phyloP scores from a whole-genome alignment of 2,888 invertebrate species.

The Drosophila meridionalis region DNA sequence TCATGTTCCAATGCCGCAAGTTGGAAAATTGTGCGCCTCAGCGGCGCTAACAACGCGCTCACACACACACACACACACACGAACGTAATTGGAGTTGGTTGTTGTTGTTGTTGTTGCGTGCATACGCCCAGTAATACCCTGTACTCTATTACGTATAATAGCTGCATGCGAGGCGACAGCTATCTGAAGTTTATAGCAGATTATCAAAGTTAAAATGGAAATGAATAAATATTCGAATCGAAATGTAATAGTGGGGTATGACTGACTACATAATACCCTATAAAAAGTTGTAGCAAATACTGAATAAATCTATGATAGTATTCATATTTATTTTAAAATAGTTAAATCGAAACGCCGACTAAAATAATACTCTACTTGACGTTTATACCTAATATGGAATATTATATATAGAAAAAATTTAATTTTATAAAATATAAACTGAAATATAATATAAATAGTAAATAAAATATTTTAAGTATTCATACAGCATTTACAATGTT shows the following conservation, averaged over 20 bases:
- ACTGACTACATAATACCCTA: not conserved
- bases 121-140: constrained; percentile 30
- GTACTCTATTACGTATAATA: constrained; percentile 8
- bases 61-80: constrained; percentile 32
- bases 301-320: too few relatives aligned
- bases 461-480: too few relatives aligned
- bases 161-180: not conserved
- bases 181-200: constrained; percentile 2
- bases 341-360: not conserved
- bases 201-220: not conserved
- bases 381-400: too few relatives aligned
- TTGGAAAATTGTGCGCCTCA: constrained; percentile 76
- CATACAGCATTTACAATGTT: not conserved
- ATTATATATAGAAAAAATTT: not conserved
- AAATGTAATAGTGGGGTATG: not conserved
- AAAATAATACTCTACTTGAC: not conserved
- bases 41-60: constrained; percentile 61
- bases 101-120: constrained; percentile 31
- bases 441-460: too few relatives aligned
- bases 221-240: not conserved
- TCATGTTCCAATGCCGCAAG: constrained; percentile 27
- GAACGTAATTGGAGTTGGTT: constrained; percentile 20
- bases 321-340: too few relatives aligned
- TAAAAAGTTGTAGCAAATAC: too few relatives aligned
- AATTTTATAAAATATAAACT: too few relatives aligned